Base-by-base conservation (phyloP, 2,888 invertebrate genomes). In the Eupithecia inturbata region DNA sequence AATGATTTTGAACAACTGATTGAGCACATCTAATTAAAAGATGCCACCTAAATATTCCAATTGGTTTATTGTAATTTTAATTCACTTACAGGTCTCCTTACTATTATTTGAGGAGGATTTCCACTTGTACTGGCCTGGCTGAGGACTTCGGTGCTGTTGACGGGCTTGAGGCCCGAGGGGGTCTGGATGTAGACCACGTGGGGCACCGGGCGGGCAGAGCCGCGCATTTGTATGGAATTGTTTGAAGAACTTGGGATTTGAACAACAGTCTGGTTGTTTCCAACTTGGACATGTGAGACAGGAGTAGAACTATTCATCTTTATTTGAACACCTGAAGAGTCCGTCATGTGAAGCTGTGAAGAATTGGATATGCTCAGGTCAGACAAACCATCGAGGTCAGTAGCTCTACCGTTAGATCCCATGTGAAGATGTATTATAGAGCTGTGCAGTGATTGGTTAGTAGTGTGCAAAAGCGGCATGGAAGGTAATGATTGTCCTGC, bases 131-230 rank as follows among this genome's bases (percentile, higher is more conserved):
- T 93, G 77, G 92, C 92, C 85, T 94, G 94, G 77, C 90, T 93
- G 78, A 93, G 93, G 53, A 94, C 91, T 60, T 95, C 95, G 4
- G 93, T 91, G 77, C 92, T 93, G 5, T 92, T 88, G 64, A 94
- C 92, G 9, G 94, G 91, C 79, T 95, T 95, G 80, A 95, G 82
- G 39, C 95, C 95, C 22, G 93, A 90, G 0, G 95, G 94, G 33
- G 95, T 95, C 85, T 96, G 95, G 72, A 96, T 95, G 82, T 96
- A 96, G 57, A 96, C 95, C 79, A 96, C 91, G 80, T 95, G 95
- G n/a, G 95, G 91, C 79, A 95, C 89, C 62, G 93, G 85, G 73
- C 95, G 86, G 0, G 87, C 83, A 0, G 89, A 78, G 33, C 91
- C 91, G 71, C 95, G 82, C 71, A 94, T 81, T 81, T 94, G 94